Evolutionary conservation across 2,797 vertebrate genomes (phyloP), one percentile per base, ranked within the genome.

Genomic region (Rhynchotus rufescens): DNA sequence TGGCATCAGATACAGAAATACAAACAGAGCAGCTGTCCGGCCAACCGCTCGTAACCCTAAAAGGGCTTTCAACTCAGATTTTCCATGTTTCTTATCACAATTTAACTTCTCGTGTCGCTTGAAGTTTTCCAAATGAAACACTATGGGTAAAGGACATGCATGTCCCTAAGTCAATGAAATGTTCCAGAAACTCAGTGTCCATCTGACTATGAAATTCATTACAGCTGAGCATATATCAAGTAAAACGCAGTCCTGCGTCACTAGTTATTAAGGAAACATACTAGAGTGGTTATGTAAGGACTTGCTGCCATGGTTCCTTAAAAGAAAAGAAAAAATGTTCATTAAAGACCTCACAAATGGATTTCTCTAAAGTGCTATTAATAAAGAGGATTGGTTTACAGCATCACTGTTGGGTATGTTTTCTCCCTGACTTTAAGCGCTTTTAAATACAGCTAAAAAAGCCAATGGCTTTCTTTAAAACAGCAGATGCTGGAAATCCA

Each of bases 51-150:
- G 3, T 2, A 56, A 22, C 4, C 6, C 10, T 13, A 22, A 56
- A 51, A 59, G 44, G 44, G 2, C 28, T 38, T 62, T 47, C 60
- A 13, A 5, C 44, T 84, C 47, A 1, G 0, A 4, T 15, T 72
- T 23, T 52, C 12, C 17, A 36, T 21, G 22, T 23, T 12, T 38
- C 36, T 77, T 19, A 42, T 38, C 28, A 15, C 15, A 44, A 28
- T 1, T 42, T 22, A 23, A 20, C 28, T 76, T 69, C 44, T 69
- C 40, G 4, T 0, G 0, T 22, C 44, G 4, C 60, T 59, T 51
- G 6, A 23, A 30, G 65, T 16, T 79, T 9, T 64, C 34, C 40
- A 47, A n/a, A 28, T 5, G 4, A 23, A 82, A 6, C 12, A 2
- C 2, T 12, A 30, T 4, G 28, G 12, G 30, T 40, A 7, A 60